Base-by-base conservation (phyloP, 64 coral and sea anemone genomes). In the Stichodactyla helianthus region DNA sequence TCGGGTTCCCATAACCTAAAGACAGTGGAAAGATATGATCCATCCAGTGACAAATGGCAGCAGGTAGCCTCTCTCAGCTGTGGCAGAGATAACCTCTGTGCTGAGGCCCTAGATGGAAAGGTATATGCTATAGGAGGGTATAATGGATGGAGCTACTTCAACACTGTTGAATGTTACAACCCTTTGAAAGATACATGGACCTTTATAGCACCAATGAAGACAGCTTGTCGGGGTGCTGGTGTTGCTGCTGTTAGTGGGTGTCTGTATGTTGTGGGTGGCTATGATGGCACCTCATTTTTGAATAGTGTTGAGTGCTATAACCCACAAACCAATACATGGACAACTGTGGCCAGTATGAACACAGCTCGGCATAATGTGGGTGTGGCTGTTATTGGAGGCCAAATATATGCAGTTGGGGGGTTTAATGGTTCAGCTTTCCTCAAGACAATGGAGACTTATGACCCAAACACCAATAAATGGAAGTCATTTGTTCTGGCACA, bases 201-300 rank as follows among this genome's bases (percentile, higher is more conserved):
- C 18, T 91, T 91, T 55, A 74, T 90, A 53, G 87, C 86, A 52
- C 94, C 94, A 25, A 97, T 97, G 94, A 97, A 87, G 54, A 79
- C 63, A 27, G 82, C 81, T 19, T 91, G 94, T 4, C 88, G 94
- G 11, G 94, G 94, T 63, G 94, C 94, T 88, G 91, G 88, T 74
- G 94, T 81, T 68, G 94, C 84, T 25, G 85, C 85, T 4, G 54
- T 97, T 1, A 81, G 91, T 86, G 95, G 95, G 35, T 74, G 80
- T 31, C 85, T 97, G 31, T 97, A 93, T 83, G 95, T 97, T 85
- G 87, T 97, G 61, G 96, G 96, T 62, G 96, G 96, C 15, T 98
- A 89, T 44, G 96, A 98, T 59, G 96, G 96, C 16, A 88, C 93
- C 2, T 86, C 91, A 51, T 94, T 94, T 83, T 85, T 98, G n/a